phyloP scores from a whole-genome alignment of 2,113 vertebrate genomes.

The Dicerorhinus sumatrensis region DNA sequence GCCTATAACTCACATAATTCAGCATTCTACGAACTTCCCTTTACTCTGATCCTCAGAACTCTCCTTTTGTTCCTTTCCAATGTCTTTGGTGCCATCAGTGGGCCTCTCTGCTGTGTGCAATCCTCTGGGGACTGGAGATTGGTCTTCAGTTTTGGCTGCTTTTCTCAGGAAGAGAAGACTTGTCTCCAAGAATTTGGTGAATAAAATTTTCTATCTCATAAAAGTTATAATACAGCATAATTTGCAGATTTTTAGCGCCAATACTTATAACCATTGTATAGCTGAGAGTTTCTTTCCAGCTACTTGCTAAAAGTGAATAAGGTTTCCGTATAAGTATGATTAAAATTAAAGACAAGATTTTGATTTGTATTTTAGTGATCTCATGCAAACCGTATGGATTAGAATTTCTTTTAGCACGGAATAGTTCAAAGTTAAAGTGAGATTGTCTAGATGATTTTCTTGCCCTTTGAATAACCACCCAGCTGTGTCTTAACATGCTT shows the following conservation, averaged over 20 bases:
- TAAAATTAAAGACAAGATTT: too few species aligned
- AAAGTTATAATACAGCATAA: background rate
- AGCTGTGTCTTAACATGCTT: background rate
- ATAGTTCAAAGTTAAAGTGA: background rate
- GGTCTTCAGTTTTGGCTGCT: background rate
- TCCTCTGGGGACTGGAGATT: background rate
- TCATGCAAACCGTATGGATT: background rate
- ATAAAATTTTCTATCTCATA: background rate
- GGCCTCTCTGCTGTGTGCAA: background rate
- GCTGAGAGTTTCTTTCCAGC: background rate
- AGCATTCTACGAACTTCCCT: background rate
- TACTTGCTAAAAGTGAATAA: background rate
- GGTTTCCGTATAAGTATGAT: background rate
- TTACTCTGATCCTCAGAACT: background rate
- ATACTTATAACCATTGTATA: background rate
- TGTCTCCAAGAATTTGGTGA: background rate
- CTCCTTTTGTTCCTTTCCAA: background rate
- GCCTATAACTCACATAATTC: too few species aligned
- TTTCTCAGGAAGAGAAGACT: background rate
- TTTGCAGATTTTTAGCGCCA: background rate
- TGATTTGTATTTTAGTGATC: background rate
- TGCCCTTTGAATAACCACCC: background rate
- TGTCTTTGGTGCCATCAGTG: background rate
- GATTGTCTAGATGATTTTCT: background rate
- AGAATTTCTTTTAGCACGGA: background rate